Conservation (phyloP, 2,797 vertebrate species). For the Falco novaeseelandiae region DNA sequence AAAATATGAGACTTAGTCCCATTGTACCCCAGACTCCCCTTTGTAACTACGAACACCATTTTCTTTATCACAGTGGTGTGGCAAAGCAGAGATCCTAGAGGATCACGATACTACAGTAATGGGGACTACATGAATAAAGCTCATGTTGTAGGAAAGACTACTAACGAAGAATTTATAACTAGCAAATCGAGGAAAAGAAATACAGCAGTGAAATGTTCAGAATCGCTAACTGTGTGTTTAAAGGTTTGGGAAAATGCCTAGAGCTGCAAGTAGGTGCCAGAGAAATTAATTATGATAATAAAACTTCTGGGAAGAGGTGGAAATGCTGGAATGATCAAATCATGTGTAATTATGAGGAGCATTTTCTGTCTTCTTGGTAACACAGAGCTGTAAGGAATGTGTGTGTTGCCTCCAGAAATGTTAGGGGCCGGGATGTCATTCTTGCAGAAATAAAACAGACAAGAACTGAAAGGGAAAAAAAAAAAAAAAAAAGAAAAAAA, state of each 20-base stretch:
- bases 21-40: neutral
- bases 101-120: neutral
- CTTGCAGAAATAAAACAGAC: slow-evolving; percentile 30
- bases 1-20: neutral
- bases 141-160: neutral
- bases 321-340: slow-evolving; percentile 43
- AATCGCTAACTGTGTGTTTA: slow-evolving; percentile 17
- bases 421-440: slow-evolving; percentile 9
- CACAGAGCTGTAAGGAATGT: neutral
- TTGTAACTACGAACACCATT: neutral
- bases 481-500: fast-evolving
- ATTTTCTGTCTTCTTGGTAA: slow-evolving; percentile 27
- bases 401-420: slow-evolving; percentile 40
- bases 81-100: neutral
- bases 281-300: slow-evolving; percentile 61
- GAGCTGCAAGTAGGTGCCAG: slow-evolving; percentile 36
- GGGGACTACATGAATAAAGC: neutral
- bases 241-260: slow-evolving; percentile 53
- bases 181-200: neutral
- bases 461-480: neutral
- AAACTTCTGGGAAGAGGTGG: slow-evolving; percentile 56
- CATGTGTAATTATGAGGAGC: slow-evolving; percentile 16
- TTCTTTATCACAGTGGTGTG: neutral
- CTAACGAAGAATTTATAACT: neutral
- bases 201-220: neutral